Evolutionary conservation across 2,797 vertebrate species (phyloP), one percentile per base, ranked within the genome.

Genomic region (Ispidina picta): DNA sequence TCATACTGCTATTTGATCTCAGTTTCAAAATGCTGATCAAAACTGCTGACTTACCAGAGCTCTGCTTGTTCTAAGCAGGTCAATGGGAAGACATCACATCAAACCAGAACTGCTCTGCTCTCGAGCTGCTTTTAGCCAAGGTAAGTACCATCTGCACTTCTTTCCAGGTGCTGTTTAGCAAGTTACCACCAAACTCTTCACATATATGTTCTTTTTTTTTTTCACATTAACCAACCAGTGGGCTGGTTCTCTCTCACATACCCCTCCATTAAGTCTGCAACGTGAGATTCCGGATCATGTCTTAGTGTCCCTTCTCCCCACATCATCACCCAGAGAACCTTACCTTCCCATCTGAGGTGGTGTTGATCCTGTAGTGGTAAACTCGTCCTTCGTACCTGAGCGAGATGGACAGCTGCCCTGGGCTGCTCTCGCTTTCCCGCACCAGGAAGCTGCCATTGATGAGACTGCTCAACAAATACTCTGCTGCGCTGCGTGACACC

Each of bases 301-400:
- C 69, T 55, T 22, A 31, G 35, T 25, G 15, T 18, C 49, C 51
- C 29, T 52, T 37, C 31, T 71, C 14, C 48, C 6, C 20, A 2
- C 43, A 52, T 59, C 26, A 8, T 3, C 5, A 37, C 4, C 10
- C 35, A 20, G 59, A 74, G 49, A 21, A 28, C 41, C 97, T 97
- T 62, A 99, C 99, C 99, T 99, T 99, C 91, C 98, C 98, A 55
- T 99, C 99, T 1, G 99, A 97, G 91, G 98, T 97, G 21, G 98
- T 99, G 96, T 99, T 99, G 98, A 99, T 99, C 95, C 99, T 98
- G 98, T 99, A 99, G 98, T 99, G 99, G 98, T 99, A 99, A 79
- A 99, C 99, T 12, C 99, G 98, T 21, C 99, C 99, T 93, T 99
- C 99, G 10, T 99, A 99, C 96, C 99, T 98, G 93, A 99, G 98